A percentile compares a stretch with the other conserved stretches of the same genome.
Conservation (phyloP, 2,113 vertebrate species). For the Equus quagga region DNA sequence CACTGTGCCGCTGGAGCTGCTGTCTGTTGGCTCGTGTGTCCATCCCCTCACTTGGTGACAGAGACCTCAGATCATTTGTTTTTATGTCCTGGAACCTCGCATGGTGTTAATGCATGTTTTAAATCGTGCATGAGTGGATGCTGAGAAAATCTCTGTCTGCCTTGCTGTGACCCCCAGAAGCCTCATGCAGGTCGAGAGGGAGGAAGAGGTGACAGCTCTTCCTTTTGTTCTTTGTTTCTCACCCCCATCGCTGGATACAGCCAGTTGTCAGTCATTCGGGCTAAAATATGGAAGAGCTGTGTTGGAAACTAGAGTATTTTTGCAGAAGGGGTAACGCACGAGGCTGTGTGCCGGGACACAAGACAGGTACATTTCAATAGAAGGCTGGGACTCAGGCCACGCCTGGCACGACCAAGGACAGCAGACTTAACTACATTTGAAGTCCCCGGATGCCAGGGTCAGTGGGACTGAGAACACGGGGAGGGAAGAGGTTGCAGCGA, state of each 20-base stretch:
- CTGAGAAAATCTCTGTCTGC: neutral
- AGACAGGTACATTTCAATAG: neutral
- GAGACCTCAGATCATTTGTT: neutral
- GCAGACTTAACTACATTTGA: neutral
- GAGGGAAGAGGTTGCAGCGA: neutral
- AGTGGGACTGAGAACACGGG: neutral
- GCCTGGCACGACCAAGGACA: fast-evolving
- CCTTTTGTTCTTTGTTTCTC: neutral
- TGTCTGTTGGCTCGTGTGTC: neutral
- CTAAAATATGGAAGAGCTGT: neutral
- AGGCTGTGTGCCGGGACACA: neutral
- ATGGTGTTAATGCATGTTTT: too few relatives aligned
- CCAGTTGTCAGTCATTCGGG: neutral
- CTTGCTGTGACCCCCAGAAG: neutral
- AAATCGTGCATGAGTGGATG: fast-evolving
- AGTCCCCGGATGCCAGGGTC: neutral
- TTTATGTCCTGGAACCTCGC: neutral
- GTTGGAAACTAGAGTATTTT: neutral
- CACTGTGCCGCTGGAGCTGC: fast-evolving
- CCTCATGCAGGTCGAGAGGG: neutral
- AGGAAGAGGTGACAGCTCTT: too few relatives aligned
- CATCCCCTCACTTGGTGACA: neutral
- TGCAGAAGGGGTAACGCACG: neutral
- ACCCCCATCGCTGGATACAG: too few relatives aligned
- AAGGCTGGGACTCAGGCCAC: neutral